Base-by-base conservation (phyloP, 2,888 invertebrate genomes). In the Xanthorhoe spadicearia region DNA sequence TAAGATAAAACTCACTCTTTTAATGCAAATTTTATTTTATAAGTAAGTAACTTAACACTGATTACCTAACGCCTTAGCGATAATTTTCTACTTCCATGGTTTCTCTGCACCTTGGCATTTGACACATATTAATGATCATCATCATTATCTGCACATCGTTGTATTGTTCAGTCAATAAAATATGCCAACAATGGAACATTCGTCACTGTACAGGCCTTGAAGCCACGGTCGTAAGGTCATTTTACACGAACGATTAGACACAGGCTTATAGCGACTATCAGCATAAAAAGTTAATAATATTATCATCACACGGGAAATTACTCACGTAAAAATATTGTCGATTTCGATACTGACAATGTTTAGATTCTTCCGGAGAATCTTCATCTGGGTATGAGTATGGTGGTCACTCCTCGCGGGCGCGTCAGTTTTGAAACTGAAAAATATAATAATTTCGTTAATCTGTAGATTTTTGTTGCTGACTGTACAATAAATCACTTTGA, bases 231-330 rank as follows among this genome's bases (percentile, higher is more conserved):
- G 76, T 83, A 77, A 84, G 83, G 82, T 83, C 78, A 70, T 82
- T 59, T 83, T 84, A 83, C 78, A 81, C 81, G 81, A 83, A 76
- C 78, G 75, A 83, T 84, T 83, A 77, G 82, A 68, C 74, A 78
- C 75, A 77, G 63, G 63, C 68, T 73, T 23, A 38, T 50, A 23
- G 23, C 7, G 32, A 35, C 48, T 13, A 13, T 43, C 38, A 13
- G 13, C 38, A 2, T 4, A 32, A 3, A 13, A 43, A 43, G 38
- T 43, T 38, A 5, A 43, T 43, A 10, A 43, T n/a, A n/a, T n/a
- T n/a, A n/a, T n/a, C n/a, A n/a, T n/a, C n/a, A n/a, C n/a, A n/a
- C n/a, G n/a, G n/a, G n/a, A n/a, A n/a, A n/a, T n/a, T n/a, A n/a
- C n/a, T n/a, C n/a, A n/a, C n/a, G n/a, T 43, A 3, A 38, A 35